Percentiles rank a stretch among this genome's conserved stretches.
These are phyloP conservation scores for Cyanocitta stelleri DNA, from an alignment of 2,113 vertebrate genomes.

Conservation along the genomic window DNA sequence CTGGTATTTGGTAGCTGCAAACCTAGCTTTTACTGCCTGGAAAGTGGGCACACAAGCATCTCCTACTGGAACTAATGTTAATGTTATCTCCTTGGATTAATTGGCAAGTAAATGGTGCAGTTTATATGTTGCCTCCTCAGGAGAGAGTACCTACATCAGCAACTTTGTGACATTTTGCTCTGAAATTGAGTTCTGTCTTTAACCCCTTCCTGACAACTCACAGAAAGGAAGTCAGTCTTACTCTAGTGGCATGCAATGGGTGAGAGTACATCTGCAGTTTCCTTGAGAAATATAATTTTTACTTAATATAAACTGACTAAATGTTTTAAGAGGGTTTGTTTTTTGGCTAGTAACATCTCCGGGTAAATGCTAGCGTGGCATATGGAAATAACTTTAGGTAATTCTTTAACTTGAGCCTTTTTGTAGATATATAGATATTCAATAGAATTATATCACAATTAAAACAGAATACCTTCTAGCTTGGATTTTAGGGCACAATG, in stretches of 20 bases:
- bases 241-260: background rate
- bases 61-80: slow-evolving; percentile 67
- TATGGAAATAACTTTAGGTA: background rate
- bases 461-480: background rate
- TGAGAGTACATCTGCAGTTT: background rate
- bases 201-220: slow-evolving; percentile 21
- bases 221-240: background rate
- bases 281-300: background rate
- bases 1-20: slow-evolving; percentile 36
- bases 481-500: background rate
- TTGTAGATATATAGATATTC: background rate
- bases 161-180: slow-evolving; percentile 1
- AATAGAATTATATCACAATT: background rate
- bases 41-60: slow-evolving; percentile 57
- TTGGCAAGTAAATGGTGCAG: slow-evolving; percentile 64
- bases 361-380: background rate
- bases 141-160: slow-evolving; percentile 48
- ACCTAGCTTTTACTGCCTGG: slow-evolving; percentile 57
- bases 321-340: background rate
- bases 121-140: slow-evolving; percentile 12
- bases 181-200: slow-evolving; percentile 19
- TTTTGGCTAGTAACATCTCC: background rate
- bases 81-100: slow-evolving; percentile 63
- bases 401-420: background rate
- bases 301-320: background rate